Evolutionary conservation across 1,140 invertebrate genomes (phyloP).

Genomic region (Nebria ingens): DNA sequence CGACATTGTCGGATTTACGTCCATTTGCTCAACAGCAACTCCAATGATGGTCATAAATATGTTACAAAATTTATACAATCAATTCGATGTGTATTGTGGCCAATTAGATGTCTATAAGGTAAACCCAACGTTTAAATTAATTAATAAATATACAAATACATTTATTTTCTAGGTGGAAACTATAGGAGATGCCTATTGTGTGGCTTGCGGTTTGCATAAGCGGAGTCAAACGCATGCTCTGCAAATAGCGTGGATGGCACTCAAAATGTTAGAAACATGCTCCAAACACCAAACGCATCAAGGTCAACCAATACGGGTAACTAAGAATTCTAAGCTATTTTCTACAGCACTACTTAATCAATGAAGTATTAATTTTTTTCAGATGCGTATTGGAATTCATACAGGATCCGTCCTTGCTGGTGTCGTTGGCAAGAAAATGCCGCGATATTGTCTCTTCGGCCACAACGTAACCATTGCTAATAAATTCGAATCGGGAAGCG

Average conservation of each 20-base stretch:
- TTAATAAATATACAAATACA: background rate
- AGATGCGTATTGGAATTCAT: slow-evolving; percentile 93
- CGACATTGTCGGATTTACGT: slow-evolving; percentile 93
- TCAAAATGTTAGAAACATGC: slow-evolving; percentile 85
- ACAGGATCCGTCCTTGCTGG: slow-evolving; percentile 81
- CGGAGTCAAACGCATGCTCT: slow-evolving; percentile 76
- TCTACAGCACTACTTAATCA: slow-evolving; percentile 6
- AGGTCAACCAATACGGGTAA: slow-evolving; percentile 79
- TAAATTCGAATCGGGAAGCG: slow-evolving; percentile 88
- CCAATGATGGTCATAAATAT: slow-evolving; percentile 92
- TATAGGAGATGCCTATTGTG: slow-evolving; percentile 90
- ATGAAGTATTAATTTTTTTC: slow-evolving; percentile 25
- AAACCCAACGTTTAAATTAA: too few relatives aligned
- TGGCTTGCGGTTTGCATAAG: slow-evolving; percentile 81
- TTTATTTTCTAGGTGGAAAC: slow-evolving; percentile 70
- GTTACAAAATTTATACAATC: slow-evolving; percentile 84
- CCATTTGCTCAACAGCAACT: slow-evolving; percentile 80
- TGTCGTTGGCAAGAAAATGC: slow-evolving; percentile 85
- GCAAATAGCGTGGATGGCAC: slow-evolving; percentile 91
- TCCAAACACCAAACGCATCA: slow-evolving; percentile 78
- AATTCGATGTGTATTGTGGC: slow-evolving; percentile 84
- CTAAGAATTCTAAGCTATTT: slow-evolving; percentile 8
- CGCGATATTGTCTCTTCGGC: slow-evolving; percentile 83
- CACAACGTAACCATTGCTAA: slow-evolving; percentile 90
- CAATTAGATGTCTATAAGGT: slow-evolving; percentile 89